A percentile compares a stretch with the other conserved stretches of the same genome.
phyloP scores from a whole-genome alignment of 2,797 vertebrate genomes.

The Enteromius mattozi region DNA sequence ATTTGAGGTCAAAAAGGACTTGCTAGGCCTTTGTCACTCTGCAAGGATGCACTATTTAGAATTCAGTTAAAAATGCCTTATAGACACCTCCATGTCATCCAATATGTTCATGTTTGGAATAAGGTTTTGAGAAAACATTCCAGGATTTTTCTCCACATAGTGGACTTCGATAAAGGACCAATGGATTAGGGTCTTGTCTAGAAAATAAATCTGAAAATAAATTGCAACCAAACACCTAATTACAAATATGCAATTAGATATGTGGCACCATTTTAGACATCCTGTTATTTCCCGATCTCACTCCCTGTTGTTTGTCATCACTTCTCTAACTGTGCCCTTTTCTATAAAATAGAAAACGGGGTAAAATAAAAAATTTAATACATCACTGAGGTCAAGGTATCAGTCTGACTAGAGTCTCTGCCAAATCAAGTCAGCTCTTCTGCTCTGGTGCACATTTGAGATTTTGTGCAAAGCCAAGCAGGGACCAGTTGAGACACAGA shows the following conservation, averaged over 20 bases:
- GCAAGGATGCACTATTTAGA: neutral
- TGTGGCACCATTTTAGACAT: neutral
- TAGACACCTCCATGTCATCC: neutral
- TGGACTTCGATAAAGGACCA: no score
- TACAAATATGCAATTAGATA: no score
- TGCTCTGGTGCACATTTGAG: conserved; percentile 14
- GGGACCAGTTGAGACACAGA: conserved; percentile 1
- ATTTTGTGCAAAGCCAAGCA: conserved; percentile 9
- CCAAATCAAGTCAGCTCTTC: conserved; percentile 27
- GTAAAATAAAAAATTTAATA: neutral
- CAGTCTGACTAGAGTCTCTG: neutral
- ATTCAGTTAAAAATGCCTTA: neutral
- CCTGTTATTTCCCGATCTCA: neutral
- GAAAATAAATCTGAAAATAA: no score
- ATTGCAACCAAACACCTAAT: no score
- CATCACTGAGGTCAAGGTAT: conserved; percentile 9
- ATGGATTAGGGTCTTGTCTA: no score
- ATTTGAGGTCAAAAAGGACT: neutral
- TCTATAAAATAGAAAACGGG: neutral
- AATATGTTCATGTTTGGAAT: no score
- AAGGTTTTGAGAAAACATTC: no score
- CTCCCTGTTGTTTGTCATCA: neutral
- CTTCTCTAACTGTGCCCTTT: neutral
- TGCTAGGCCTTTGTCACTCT: neutral
- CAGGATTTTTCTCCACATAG: no score